Evolutionary conservation across 2,888 invertebrate genomes (phyloP), one percentile per base, ranked within the genome.

Genomic region (Taphrorychus bicolor): DNA sequence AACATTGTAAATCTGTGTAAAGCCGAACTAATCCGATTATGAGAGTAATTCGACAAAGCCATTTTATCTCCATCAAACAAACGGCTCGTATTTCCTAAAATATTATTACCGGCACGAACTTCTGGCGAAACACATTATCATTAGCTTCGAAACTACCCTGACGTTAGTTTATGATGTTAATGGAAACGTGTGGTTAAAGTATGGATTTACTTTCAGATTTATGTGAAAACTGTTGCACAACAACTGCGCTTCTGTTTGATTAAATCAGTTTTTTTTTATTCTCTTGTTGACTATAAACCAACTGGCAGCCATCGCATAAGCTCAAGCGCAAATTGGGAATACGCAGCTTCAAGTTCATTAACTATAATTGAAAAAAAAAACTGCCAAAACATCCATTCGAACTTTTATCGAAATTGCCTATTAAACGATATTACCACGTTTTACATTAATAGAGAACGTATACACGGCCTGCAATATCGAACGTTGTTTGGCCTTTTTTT

Each of bases 1-100:
- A 19, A 19, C 17, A n/a, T 18, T 11, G 51, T 51, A 51, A 51
- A 51, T 51, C 18, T 7, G 11, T 51, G 51, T 21, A 51, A 45
- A 45, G 45, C 45, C 51, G 51, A 51, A 51, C 5, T 51, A 51
- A 51, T 51, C 51, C 51, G 22, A 51, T 51, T 51, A 51, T 18
- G 19, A 11, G 51, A 51, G 51, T 51, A 51, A 51, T 51, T 51
- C 51, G 51, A 51, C 51, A 51, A 51, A 51, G 21, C 51, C 22
- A 51, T 51, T 51, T 51, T 51, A 51, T 51, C 51, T 51, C 51
- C 51, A 51, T 51, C 51, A 51, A 51, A 18, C 22, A 51, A 51
- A 51, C 51, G 51, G 51, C 51, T 51, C 51, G 51, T 51, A 22
- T 51, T 51, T 51, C 51, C 51, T 22, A 51, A 21, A 51, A 51